Percentiles rank a stretch among this genome's conserved stretches.
These are phyloP conservation scores for Tinamus major DNA, from an alignment of 2,797 vertebrate genomes.

Conservation along the genomic window DNA sequence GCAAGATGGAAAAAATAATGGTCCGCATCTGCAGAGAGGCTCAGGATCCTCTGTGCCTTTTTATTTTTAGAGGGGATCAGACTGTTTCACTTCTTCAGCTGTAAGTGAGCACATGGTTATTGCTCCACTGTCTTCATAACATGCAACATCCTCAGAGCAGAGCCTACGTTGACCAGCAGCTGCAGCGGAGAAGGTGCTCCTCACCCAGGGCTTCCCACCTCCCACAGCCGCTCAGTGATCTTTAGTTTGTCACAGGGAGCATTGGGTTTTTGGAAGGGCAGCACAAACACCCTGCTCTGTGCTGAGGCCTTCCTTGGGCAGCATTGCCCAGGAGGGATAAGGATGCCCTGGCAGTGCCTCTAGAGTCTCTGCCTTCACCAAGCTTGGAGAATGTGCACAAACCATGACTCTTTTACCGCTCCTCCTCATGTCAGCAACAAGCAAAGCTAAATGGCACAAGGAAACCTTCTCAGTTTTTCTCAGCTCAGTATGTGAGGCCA, in stretches of 20 bases:
- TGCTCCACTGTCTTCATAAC: background rate
- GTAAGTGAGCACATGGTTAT: background rate
- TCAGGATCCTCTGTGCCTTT: background rate
- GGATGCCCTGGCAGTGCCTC: background rate
- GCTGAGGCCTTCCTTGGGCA: background rate
- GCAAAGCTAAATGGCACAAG: background rate
- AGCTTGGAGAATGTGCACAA: background rate
- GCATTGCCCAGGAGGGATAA: background rate
- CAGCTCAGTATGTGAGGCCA: background rate
- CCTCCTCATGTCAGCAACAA: background rate
- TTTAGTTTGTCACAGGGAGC: background rate
- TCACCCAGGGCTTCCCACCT: background rate
- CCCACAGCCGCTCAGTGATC: rapidly evolving
- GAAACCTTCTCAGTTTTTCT: background rate
- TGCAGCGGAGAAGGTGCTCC: background rate
- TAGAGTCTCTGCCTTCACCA: rapidly evolving
- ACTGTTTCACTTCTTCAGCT: rapidly evolving
- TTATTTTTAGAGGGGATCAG: background rate
- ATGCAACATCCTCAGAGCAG: background rate
- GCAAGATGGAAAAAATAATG: background rate
- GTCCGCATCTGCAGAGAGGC: background rate
- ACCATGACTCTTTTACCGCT: background rate
- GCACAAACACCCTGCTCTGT: background rate
- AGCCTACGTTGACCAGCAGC: background rate
- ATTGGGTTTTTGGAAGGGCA: background rate